Evolutionary conservation across 2,797 vertebrate genomes (phyloP).

Genomic region (Todus mexicanus): DNA sequence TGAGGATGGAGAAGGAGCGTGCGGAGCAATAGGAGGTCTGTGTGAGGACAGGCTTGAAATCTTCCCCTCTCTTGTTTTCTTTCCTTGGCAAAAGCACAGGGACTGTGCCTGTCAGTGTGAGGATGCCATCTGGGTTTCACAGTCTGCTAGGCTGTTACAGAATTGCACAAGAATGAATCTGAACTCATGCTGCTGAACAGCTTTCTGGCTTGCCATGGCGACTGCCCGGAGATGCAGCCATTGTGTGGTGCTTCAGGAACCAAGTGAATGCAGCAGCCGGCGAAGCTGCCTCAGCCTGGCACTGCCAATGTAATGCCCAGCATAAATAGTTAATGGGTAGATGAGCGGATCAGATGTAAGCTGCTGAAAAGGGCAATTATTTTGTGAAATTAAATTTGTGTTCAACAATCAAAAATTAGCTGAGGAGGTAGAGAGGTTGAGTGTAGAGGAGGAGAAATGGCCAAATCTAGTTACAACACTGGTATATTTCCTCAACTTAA

Average conservation of each 20-base stretch:
- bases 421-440: background rate
- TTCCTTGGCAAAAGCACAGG: background rate
- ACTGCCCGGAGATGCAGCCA: background rate
- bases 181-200: background rate
- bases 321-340: background rate
- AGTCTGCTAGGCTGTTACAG: background rate
- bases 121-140: slow-evolving; percentile 13
- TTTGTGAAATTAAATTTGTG: slow-evolving; percentile 6
- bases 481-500: slow-evolving; percentile 9
- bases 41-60: background rate
- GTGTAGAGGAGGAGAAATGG: background rate
- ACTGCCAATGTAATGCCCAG: background rate
- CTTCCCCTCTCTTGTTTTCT: background rate
- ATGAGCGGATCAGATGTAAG: background rate
- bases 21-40: background rate
- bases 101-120: background rate
- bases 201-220: background rate
- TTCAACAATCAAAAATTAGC: background rate
- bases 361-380: slow-evolving; percentile 12
- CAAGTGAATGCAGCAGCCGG: background rate
- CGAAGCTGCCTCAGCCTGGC: background rate
- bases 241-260: fast-evolving
- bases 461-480: slow-evolving; percentile 19
- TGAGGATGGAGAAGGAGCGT: background rate
- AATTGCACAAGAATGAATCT: background rate